Percentiles rank a stretch among this genome's conserved stretches.
phyloP scores from a whole-genome alignment of 2,888 invertebrate genomes.

The Hydraecia micacea region DNA sequence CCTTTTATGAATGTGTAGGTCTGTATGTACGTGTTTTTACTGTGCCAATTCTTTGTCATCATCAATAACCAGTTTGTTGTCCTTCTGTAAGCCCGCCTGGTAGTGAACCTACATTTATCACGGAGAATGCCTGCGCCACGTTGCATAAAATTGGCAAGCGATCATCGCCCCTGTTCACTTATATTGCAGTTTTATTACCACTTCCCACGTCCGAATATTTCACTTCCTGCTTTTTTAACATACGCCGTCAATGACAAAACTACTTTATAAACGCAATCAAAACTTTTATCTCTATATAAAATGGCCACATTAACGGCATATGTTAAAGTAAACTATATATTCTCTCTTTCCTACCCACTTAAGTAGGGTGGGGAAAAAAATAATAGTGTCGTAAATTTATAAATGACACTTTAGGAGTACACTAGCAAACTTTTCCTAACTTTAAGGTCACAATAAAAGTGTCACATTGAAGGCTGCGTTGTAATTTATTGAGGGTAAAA shows the following conservation, averaged over 20 bases:
- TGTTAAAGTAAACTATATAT: constrained; percentile 62
- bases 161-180: constrained; percentile 52
- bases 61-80: constrained; percentile 49
- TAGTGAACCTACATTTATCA: constrained; percentile 46
- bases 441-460: constrained; percentile 83
- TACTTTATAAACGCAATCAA: constrained; percentile 57
- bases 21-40: background rate
- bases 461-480: constrained; percentile 76
- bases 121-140: constrained; percentile 48
- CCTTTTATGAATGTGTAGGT: background rate
- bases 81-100: constrained; percentile 40
- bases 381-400: constrained; percentile 83
- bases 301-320: constrained; percentile 62
- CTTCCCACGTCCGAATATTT: constrained; percentile 54
- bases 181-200: constrained; percentile 55
- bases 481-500: constrained; percentile 78
- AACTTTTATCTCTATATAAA: constrained; percentile 63
- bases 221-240: constrained; percentile 37
- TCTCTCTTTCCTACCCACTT: constrained; percentile 69
- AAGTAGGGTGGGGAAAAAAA: constrained; percentile 71
- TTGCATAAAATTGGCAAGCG: constrained; percentile 58
- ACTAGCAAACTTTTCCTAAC: constrained; percentile 77
- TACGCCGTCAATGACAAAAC: constrained; percentile 49
- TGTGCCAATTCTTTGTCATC: constrained; percentile 11
- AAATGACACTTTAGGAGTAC: constrained; percentile 79